phyloP scores from a whole-genome alignment of 2,113 vertebrate species.

The Labrus mixtus region DNA sequence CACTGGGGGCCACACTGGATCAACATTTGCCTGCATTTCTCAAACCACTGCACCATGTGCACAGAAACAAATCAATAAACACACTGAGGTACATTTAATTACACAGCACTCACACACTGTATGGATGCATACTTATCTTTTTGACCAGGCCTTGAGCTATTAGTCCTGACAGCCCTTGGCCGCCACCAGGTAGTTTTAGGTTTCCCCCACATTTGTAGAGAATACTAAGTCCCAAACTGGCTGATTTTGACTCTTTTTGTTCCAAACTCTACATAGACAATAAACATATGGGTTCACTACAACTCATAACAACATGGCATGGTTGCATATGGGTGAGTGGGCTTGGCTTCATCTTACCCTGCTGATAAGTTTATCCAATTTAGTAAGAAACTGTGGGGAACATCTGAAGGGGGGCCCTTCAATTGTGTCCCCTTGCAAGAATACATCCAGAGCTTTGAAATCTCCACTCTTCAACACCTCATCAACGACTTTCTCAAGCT shows the following conservation, averaged over 20 bases:
- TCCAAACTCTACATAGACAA: constrained; percentile 86
- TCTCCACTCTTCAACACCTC: constrained; percentile 85
- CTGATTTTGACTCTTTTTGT: constrained; percentile 79
- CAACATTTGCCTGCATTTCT: constrained; percentile 89
- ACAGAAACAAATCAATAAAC: constrained; percentile 58
- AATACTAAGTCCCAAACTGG: constrained; percentile 82
- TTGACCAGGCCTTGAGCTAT: constrained; percentile 87
- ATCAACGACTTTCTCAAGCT: constrained; percentile 91
- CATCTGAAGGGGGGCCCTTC: constrained; percentile 83
- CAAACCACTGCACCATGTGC: constrained; percentile 95
- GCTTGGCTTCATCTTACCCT: constrained; percentile 80
- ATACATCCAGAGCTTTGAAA: constrained; percentile 81
- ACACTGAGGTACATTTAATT: background rate
- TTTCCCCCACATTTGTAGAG: constrained; percentile 86
- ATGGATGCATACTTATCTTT: constrained; percentile 91
- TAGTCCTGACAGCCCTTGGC: constrained; percentile 84
- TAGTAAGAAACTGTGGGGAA: constrained; percentile 89
- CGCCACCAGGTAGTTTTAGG: constrained; percentile 84
- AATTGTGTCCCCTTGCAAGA: constrained; percentile 81
- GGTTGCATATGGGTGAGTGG: background rate
- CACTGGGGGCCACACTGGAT: constrained; percentile 79
- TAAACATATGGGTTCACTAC: background rate
- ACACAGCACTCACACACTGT: background rate
- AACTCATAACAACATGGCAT: background rate
- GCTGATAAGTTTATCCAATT: constrained; percentile 89